Evolutionary conservation across 2,797 vertebrate genomes (phyloP), one percentile per base, ranked within the genome.

Genomic region (Sebastes umbrosus): DNA sequence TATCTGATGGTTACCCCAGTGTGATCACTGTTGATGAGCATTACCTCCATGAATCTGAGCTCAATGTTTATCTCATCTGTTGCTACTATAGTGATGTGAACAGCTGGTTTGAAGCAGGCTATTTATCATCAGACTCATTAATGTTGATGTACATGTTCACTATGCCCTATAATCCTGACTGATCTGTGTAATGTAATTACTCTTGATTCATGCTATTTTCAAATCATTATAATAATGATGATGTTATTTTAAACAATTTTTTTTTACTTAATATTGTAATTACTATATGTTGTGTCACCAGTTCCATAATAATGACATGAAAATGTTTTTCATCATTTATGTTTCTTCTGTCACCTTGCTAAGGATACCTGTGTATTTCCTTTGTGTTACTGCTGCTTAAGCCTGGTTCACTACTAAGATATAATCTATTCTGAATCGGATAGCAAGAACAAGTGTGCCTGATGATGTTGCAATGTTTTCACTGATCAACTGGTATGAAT

Each of bases 401-500:
- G 13, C 18, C 31, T 25, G 6, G 4, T 31, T 54, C 5, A 68
- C 8, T 29, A 13, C 4, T 34, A 32, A 72, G 5, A 11, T 67
- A 3, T 52, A 50, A 72, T 20, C 4, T 3, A 18, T 46, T 73
- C 8, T 43, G 39, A 43, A 43, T 43, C 14, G 16, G 34, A 29
- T 69, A 29, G 34, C 10, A 22, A 29, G 43, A 54, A 25, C 7
- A 73, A 69, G 46, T 78, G 60, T 82, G 46, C n/a, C 69, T 78
- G 75, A 80, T 86, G 87, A 73, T 90, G 83, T 85, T 93, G 85
- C 75, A 89, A 79, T 87, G 87, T 84, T 86, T 75, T 86, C 62
- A 71, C 70, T 90, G 74, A 89, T 88, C 79, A 91, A 87, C 73
- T 85, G 79, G 80, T 87, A 76, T 83, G 77, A 92, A 90, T 93